Conservation (phyloP, 2,113 vertebrate species). For the Dasyurus viverrinus region DNA sequence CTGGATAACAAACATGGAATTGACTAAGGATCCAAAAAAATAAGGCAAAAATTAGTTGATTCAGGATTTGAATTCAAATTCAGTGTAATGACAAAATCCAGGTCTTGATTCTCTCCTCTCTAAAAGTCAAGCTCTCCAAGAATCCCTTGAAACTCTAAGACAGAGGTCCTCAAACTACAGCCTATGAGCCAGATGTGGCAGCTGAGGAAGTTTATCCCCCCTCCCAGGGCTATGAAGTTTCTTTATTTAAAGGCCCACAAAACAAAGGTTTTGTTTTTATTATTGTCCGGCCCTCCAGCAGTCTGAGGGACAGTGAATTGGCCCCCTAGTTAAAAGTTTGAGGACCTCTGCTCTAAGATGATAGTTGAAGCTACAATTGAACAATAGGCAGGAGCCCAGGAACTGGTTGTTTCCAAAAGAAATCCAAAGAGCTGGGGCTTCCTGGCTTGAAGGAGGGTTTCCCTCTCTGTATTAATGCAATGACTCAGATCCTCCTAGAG, state of each 20-base stretch:
- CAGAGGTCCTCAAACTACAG: no score
- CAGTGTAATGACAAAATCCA: background rate
- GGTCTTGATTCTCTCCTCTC: background rate
- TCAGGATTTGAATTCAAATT: background rate
- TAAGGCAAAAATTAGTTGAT: background rate
- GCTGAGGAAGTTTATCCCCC: no score
- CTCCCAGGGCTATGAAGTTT: no score
- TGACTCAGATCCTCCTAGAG: slow-evolving; percentile 60
- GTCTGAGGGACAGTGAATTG: no score
- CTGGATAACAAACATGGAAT: background rate
- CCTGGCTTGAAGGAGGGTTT: background rate
- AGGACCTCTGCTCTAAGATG: background rate
- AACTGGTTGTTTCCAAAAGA: background rate
- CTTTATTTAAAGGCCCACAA: no score
- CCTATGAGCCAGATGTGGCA: no score
- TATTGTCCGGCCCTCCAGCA: no score
- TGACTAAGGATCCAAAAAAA: background rate
- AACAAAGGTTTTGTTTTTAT: no score
- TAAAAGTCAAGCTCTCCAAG: background rate
- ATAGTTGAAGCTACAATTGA: background rate
- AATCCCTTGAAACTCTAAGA: background rate
- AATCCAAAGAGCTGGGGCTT: background rate
- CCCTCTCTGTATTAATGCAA: background rate
- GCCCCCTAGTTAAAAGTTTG: no score
- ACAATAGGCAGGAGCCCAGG: background rate